Conservation (phyloP, 2,797 vertebrate species). For the Silurus aristotelis region DNA sequence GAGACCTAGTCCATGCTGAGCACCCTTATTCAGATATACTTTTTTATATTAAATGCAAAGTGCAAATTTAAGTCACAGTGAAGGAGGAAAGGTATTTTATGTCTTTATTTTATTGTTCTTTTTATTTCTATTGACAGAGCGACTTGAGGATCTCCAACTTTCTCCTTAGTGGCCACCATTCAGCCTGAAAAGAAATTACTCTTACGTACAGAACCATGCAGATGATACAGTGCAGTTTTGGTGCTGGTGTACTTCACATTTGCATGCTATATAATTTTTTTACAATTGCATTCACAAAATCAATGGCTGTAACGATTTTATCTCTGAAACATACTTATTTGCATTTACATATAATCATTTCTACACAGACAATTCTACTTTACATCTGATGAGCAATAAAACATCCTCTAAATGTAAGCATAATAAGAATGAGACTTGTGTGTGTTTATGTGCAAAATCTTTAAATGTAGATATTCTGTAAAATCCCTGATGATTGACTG, state of each 20-base stretch:
- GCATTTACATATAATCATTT: neutral
- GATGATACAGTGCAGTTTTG: neutral
- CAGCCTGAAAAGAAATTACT: neutral
- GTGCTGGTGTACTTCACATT: neutral
- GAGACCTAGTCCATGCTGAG: neutral
- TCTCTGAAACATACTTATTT: neutral
- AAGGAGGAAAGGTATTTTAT: neutral
- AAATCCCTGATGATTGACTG: too few species aligned
- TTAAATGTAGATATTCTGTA: too few species aligned
- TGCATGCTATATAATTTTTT: neutral
- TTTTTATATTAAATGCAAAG: neutral
- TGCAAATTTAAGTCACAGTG: neutral
- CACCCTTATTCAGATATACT: neutral
- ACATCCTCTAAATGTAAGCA: neutral
- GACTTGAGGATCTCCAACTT: neutral
- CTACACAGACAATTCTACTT: neutral
- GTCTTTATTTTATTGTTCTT: neutral
- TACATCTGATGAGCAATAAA: neutral
- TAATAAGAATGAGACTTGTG: neutral
- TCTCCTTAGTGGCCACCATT: neutral
- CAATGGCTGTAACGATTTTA: neutral
- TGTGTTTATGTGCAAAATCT: neutral
- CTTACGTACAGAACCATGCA: neutral
- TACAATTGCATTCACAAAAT: neutral
- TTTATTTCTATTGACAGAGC: neutral